Evolutionary conservation across 2,888 invertebrate species (phyloP), one percentile per base, ranked within the genome.

Genomic region (Sinhomidia bicolor): DNA sequence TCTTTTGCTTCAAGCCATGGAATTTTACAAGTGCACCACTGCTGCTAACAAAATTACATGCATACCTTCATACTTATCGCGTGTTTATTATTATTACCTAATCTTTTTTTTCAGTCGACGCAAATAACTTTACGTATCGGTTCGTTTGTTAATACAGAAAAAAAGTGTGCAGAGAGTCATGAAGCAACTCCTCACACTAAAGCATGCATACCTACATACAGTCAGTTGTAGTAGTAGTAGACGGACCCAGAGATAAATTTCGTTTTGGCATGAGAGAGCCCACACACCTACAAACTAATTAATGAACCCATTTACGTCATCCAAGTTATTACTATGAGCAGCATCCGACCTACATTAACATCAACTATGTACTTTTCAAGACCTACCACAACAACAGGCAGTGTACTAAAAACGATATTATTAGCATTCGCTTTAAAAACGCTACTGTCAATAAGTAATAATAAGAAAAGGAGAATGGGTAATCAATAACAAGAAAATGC

Each of bases 11-110:
- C 20, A 71, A 47, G 47, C 44, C 47, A 74, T 74, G 74, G 74
- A 74, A 74, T 74, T 74, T 74, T 47, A 74, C 74, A 47, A 74
- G 44, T 47, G 74, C 36, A 36, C 14, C n/a, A n/a, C n/a, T n/a
- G n/a, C n/a, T 14, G 26, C 29, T 57, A 51, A n/a, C 23, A 7
- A 57, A 54, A 17, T 17, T 23, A n/a, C 7, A 20, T 20, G 23
- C 20, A 20, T 57, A 57, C 57, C 57, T 57, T n/a, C 14, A 14
- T 51, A 51, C 51, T n/a, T n/a, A 51, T 4, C 44, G n/a, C n/a
- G n/a, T n/a, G n/a, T n/a, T n/a, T n/a, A n/a, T n/a, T n/a, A n/a
- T n/a, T 54, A 17, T 36, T 36, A 54, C 17, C 17, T 17, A 54
- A 17, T 5, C 17, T 54, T 17, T 17, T 54, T 54, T 17, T 5